phyloP scores from a whole-genome alignment of 2,888 invertebrate genomes.

The Polyploca ridens region DNA sequence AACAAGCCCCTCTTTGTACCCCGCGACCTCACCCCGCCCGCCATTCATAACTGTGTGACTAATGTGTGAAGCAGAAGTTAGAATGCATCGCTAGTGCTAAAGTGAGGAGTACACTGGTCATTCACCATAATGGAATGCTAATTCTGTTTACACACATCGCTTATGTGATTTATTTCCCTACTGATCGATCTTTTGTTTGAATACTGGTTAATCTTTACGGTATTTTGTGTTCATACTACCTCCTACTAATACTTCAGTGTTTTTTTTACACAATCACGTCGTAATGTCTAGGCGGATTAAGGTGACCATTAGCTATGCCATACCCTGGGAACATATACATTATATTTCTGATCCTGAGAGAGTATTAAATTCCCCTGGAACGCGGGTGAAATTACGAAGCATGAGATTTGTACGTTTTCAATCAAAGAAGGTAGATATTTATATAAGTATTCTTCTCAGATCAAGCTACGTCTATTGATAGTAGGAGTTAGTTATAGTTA shows the following conservation, averaged over 20 bases:
- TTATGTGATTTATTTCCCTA: conserved; percentile 7
- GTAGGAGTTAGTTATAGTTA: neutral
- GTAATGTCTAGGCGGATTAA: neutral
- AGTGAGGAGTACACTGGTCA: conserved; percentile 22
- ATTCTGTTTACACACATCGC: conserved; percentile 5
- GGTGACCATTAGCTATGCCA: neutral
- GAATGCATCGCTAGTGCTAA: conserved; percentile 35
- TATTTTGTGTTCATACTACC: neutral
- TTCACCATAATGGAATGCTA: conserved; percentile 9
- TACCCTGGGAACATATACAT: too few relatives aligned
- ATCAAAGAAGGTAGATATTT: too few relatives aligned
- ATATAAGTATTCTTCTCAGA: too few relatives aligned
- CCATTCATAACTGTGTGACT: conserved; percentile 79
- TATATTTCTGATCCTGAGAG: neutral
- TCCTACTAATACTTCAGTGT: neutral
- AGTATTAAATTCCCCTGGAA: neutral
- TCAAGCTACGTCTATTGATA: neutral
- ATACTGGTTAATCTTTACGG: neutral
- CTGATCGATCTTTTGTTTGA: conserved; percentile 6
- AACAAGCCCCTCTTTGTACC: conserved; percentile 36
- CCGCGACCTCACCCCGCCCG: conserved; percentile 46
- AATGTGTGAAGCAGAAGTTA: conserved; percentile 67
- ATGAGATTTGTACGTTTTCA: too few relatives aligned
- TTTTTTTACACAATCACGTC: neutral
- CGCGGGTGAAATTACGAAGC: too few relatives aligned